Conservation (phyloP, 1,140 invertebrate species). For the Gyrodactylus bullatarudis region DNA sequence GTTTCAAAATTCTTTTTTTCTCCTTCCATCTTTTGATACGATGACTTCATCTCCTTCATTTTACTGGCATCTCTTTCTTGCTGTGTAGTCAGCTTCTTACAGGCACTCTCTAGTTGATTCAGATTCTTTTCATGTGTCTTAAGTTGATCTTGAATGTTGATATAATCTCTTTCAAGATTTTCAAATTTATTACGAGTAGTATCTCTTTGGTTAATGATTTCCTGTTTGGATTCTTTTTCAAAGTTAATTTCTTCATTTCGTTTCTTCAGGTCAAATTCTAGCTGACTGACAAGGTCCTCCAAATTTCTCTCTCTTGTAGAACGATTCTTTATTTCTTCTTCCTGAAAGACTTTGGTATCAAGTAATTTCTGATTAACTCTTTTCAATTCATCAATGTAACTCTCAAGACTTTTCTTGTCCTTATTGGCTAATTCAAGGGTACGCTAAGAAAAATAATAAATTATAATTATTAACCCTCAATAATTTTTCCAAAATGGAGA, state of each 20-base stretch:
- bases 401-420: neutral
- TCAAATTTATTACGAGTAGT: neutral
- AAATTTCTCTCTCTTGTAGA: neutral
- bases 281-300: neutral
- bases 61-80: neutral
- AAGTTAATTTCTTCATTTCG: neutral
- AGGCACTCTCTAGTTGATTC: neutral
- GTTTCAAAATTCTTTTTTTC: neutral
- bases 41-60: neutral
- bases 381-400: neutral
- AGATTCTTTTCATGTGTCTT: neutral
- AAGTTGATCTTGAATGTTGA: neutral
- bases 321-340: neutral
- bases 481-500: no score
- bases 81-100: neutral
- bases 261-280: neutral
- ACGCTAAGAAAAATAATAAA: neutral
- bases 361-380: neutral
- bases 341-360: neutral
- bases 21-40: neutral
- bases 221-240: neutral
- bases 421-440: neutral
- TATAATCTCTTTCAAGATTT: neutral
- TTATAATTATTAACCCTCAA: neutral
- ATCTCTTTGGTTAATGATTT: neutral